These are phyloP conservation scores for Rafetus swinhoei DNA, from an alignment of 2,113 vertebrate genomes.

Conservation along the genomic window DNA sequence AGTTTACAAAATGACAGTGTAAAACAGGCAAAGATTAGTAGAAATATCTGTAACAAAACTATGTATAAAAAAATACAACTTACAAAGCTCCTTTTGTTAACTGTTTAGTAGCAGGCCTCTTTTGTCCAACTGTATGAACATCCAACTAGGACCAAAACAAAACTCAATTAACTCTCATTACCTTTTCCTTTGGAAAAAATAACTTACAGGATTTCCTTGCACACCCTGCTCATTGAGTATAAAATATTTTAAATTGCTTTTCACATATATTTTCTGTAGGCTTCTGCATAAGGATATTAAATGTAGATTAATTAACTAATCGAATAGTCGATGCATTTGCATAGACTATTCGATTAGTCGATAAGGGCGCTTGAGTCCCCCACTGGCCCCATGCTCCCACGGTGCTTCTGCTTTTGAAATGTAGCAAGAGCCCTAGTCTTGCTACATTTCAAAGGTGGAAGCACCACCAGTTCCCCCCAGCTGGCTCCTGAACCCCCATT, in stretches of 20 bases:
- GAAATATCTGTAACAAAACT: conserved; percentile 1
- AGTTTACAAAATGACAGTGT: not conserved
- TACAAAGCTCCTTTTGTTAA: conserved; percentile 95
- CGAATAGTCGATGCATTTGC: too few species aligned
- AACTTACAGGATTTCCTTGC: not conserved
- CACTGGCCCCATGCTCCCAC: too few species aligned
- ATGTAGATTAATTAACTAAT: too few species aligned
- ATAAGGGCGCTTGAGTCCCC: too few species aligned
- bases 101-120: conserved; percentile 88
- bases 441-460: too few species aligned
- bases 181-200: not conserved
- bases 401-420: too few species aligned
- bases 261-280: not conserved
- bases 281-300: not conserved
- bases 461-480: too few species aligned
- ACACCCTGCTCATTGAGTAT: not conserved
- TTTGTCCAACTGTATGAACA: conserved; percentile 81
- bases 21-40: not conserved
- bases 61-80: conserved; percentile 69
- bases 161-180: conserved; percentile 45
- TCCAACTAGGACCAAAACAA: conserved; percentile 76
- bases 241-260: not conserved
- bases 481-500: too few species aligned
- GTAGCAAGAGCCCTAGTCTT: too few species aligned
- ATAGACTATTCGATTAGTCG: too few species aligned